Evolutionary conservation across 2,797 vertebrate genomes (phyloP).

Genomic region (Chrysolophus pictus): DNA sequence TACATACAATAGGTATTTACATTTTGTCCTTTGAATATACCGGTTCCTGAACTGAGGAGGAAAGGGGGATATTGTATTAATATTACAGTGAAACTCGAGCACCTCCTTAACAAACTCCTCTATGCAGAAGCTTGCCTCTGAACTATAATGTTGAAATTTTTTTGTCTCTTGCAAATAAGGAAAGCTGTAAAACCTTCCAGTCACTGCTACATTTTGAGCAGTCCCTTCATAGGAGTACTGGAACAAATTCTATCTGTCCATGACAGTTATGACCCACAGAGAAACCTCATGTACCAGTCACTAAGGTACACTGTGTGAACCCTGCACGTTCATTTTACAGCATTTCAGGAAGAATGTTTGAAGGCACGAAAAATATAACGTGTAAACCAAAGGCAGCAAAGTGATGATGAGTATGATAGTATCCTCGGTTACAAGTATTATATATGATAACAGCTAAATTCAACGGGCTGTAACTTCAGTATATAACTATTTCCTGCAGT

Average conservation of each 20-base stretch:
- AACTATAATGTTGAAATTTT: not conserved
- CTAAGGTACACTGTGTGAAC: not conserved
- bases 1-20: not conserved
- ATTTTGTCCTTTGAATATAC: not conserved
- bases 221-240: not conserved
- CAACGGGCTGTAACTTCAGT: not conserved
- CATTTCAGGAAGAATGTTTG: not conserved
- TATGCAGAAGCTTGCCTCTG: not conserved
- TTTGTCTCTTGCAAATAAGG: not conserved
- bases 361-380: constrained; percentile 30
- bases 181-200: not conserved
- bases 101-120: not conserved
- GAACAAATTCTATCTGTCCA: not conserved
- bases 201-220: not conserved
- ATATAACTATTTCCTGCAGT: not conserved
- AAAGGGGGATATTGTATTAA: not conserved
- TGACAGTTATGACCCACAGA: not conserved
- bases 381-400: not conserved
- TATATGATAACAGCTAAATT: not conserved
- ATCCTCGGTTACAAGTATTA: not conserved
- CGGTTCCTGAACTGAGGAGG: not conserved
- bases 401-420: not conserved
- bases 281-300: constrained; percentile 18
- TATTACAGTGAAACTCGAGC: not conserved
- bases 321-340: constrained; percentile 4